Evolutionary conservation across 2,797 vertebrate species (phyloP).

Genomic region (Sparus aurata): DNA sequence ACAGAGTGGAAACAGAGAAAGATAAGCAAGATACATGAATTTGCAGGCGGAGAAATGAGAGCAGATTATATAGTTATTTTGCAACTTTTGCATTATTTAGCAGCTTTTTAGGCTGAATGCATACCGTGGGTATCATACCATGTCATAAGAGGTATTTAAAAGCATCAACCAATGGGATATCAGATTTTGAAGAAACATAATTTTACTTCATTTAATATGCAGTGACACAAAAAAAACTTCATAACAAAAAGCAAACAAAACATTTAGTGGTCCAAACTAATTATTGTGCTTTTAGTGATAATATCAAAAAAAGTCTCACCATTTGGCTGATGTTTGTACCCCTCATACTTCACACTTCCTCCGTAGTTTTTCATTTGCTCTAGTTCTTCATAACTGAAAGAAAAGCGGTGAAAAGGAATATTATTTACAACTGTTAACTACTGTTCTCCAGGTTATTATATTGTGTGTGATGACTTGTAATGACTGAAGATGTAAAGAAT

Average conservation of each 20-base stretch:
- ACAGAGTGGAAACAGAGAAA: background rate
- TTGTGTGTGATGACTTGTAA: background rate
- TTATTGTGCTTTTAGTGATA: background rate
- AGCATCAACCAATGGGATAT: background rate
- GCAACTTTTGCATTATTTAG: background rate
- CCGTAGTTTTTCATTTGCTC: constrained; percentile 77
- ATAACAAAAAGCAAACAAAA: background rate
- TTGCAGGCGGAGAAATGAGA: background rate
- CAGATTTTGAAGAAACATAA: background rate
- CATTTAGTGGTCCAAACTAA: accelerated
- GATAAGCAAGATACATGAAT: background rate
- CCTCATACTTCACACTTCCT: constrained; percentile 72
- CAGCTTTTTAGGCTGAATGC: background rate
- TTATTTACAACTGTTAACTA: too few relatives aligned
- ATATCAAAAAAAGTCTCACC: constrained; percentile 67
- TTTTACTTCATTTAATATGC: background rate
- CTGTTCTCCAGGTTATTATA: constrained; percentile 2
- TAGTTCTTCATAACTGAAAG: constrained; percentile 82
- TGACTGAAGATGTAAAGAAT: background rate
- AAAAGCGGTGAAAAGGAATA: constrained; percentile 16
- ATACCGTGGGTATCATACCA: too few relatives aligned
- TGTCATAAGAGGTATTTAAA: background rate
- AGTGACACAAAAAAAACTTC: background rate
- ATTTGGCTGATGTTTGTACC: constrained; percentile 74
- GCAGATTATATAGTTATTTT: background rate